Evolutionary conservation across 2,797 vertebrate genomes (phyloP).

Genomic region (Paedocypris micromegethes): DNA sequence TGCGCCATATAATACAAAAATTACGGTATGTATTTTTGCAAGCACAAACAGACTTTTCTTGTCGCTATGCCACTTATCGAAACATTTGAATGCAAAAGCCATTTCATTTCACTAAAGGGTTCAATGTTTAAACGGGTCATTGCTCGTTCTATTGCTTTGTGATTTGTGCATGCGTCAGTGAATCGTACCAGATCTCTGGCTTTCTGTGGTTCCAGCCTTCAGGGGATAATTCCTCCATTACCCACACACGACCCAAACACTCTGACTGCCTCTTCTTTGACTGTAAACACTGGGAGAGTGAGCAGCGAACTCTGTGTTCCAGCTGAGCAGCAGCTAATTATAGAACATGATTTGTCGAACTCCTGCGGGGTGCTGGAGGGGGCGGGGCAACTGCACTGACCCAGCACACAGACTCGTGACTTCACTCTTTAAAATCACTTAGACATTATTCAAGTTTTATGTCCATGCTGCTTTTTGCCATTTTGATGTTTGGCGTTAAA

Average conservation of each 20-base stretch:
- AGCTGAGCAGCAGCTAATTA: slow-evolving; percentile 68
- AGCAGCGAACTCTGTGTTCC: slow-evolving; percentile 54
- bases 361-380: slow-evolving; percentile 46
- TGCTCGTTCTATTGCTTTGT: slow-evolving; percentile 12
- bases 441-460: neutral
- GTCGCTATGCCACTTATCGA: neutral
- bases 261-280: slow-evolving; percentile 49
- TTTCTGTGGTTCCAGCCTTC: slow-evolving; percentile 46
- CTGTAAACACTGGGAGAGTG: slow-evolving; percentile 35
- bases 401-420: too few species aligned
- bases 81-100: neutral
- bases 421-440: too few species aligned
- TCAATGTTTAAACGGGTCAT: slow-evolving; percentile 21
- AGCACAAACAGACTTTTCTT: too few species aligned
- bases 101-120: slow-evolving; percentile 6
- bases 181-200: slow-evolving; percentile 48
- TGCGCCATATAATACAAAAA: too few species aligned
- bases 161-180: slow-evolving; percentile 43
- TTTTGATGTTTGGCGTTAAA: neutral
- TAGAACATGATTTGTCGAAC: slow-evolving; percentile 64
- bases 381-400: too few species aligned
- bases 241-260: slow-evolving; percentile 42
- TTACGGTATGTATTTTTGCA: too few species aligned
- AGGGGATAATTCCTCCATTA: slow-evolving; percentile 47
- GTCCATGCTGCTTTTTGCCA: neutral